phyloP scores from a whole-genome alignment of 2,888 invertebrate genomes.

The Chydorus sphaericus region DNA sequence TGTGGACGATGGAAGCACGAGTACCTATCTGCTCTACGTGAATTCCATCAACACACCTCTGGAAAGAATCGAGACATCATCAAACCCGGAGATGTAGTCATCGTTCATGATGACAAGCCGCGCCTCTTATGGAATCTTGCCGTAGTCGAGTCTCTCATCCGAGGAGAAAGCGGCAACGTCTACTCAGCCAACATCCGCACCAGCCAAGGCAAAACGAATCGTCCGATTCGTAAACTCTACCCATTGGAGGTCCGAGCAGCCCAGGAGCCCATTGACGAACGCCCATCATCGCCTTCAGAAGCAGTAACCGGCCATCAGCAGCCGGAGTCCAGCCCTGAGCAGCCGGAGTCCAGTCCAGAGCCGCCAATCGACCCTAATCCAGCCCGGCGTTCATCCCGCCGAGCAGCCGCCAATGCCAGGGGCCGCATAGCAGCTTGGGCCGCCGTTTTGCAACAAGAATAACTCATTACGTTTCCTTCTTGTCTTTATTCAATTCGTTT shows the following conservation, averaged over 20 bases:
- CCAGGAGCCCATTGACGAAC: too few species aligned
- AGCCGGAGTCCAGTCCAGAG: too few species aligned
- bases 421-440: too few species aligned
- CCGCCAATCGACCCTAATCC: too few species aligned
- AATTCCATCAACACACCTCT: not conserved
- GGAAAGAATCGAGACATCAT: not conserved
- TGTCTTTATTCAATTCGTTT: too few species aligned
- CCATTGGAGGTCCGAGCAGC: conserved; percentile 1
- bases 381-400: too few species aligned
- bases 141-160: not conserved
- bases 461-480: too few species aligned
- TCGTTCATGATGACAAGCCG: not conserved
- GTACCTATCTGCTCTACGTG: conserved; percentile 1
- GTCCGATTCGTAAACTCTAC: conserved; percentile 4
- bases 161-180: conserved; percentile 5
- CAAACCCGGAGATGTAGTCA: not conserved
- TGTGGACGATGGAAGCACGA: not conserved
- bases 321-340: too few species aligned
- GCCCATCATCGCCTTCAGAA: too few species aligned
- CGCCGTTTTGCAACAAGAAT: too few species aligned
- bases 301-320: too few species aligned
- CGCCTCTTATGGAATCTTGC: not conserved
- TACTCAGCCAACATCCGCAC: conserved; percentile 9
- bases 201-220: conserved; percentile 3
- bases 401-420: too few species aligned